Evolutionary conservation across 2,888 invertebrate species (phyloP), one percentile per base, ranked within the genome.

Genomic region (Aphelenchoides bicaudatus): DNA sequence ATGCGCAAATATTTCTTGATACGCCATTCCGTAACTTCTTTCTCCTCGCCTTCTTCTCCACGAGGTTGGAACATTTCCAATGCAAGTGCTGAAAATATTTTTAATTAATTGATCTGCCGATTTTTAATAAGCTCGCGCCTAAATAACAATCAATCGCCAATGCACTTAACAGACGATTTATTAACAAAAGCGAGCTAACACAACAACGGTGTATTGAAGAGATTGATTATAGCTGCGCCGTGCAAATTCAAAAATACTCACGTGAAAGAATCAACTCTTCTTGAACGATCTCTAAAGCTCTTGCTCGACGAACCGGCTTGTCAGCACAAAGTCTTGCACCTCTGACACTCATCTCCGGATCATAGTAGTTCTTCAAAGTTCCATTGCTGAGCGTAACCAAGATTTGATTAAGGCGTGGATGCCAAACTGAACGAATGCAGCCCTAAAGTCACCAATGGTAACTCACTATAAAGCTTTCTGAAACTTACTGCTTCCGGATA

Each of bases 371-470:
- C 73, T 90, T 90, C 0, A 91, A 87, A 0, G 85, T 83, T 0
- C 96, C 96, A 79, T 91, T 89, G 0, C 91, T 91, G 69, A 90
- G 89, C 0, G 92, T 90, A 0, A 90, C 87, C 64, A 94, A 89
- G 39, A 98, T 86, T 80, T 98, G 98, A 79, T 98, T 96, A n/a
- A 98, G 81, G 79, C 91, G 90, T 0, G 96, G 89, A 82, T 98
- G 96, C 98, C 98, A 98, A 0, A 89, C 80, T 0, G 88, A 86
- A 78, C 92, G 88, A 1, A 96, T 89, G 0, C 91, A 86, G 67
- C 83, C 82, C 79, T 82, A 71, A 10, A 69, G 66, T 6, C 21
- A 19, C 39, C 28, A 60, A 31, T 16, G 49, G 23, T 13, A 16
- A 59, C 6, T 34, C n/a, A 21, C 53, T 16, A n/a, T n/a, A 19